A percentile compares a stretch with the other conserved stretches of the same genome.
Evolutionary conservation across 2,888 invertebrate genomes (phyloP).

Genomic region (Heliconius aoede): DNA sequence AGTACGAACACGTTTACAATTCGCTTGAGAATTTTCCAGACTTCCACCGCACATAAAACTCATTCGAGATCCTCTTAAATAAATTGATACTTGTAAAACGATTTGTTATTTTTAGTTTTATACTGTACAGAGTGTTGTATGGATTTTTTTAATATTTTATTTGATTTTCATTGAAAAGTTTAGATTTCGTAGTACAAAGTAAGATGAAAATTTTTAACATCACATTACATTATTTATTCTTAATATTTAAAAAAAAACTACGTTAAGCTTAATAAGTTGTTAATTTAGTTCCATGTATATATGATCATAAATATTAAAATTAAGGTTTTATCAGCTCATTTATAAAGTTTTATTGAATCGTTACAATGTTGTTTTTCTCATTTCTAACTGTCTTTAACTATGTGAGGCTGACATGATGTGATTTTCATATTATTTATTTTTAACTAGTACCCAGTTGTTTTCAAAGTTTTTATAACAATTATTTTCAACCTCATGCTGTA

Average conservation of each 20-base stretch:
- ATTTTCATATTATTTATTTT: too few species aligned
- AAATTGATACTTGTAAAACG: constrained; percentile 47
- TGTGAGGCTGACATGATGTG: too few species aligned
- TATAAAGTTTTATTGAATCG: neutral
- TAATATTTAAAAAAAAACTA: too few species aligned
- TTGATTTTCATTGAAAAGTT: neutral
- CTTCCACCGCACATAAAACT: constrained; percentile 51
- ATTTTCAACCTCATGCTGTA: too few species aligned
- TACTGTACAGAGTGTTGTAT: constrained; percentile 28
- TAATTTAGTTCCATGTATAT: neutral
- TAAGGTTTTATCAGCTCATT: neutral
- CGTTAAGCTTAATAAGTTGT: too few species aligned
- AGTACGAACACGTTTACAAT: constrained; percentile 68
- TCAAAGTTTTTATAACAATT: too few species aligned
- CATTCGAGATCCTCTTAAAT: constrained; percentile 47
- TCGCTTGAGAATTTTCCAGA: constrained; percentile 66
- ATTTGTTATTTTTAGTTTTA: constrained; percentile 40
- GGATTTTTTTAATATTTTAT: constrained; percentile 28
- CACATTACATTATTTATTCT: too few species aligned
- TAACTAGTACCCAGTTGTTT: too few species aligned
- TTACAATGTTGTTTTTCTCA: constrained; percentile 8
- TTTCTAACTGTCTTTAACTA: neutral
- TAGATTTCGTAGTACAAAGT: neutral
- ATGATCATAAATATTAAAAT: neutral
- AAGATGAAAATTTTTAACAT: neutral